phyloP scores from a whole-genome alignment of 2,113 vertebrate genomes.

The Morone saxatilis region DNA sequence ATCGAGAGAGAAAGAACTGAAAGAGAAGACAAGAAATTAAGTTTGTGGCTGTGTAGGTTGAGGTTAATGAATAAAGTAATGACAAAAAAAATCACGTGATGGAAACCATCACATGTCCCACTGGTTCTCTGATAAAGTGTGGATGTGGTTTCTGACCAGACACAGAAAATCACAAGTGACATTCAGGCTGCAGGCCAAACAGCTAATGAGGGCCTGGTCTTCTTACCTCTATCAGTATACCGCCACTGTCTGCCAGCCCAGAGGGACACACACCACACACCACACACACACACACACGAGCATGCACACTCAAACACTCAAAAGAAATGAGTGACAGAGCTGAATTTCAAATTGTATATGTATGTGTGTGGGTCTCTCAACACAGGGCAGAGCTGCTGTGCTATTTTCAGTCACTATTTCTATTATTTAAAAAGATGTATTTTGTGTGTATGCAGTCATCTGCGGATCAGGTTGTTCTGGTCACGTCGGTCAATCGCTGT shows the following conservation, averaged over 20 bases:
- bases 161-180: slow-evolving; percentile 60
- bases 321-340: slow-evolving; percentile 26
- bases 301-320: slow-evolving; percentile 9
- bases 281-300: no score
- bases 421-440: background rate
- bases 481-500: background rate
- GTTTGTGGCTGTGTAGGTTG: slow-evolving; percentile 16
- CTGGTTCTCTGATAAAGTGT: slow-evolving; percentile 36
- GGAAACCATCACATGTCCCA: slow-evolving; percentile 20
- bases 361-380: slow-evolving; percentile 8
- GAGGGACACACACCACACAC: slow-evolving; percentile 28
- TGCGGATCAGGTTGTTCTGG: background rate
- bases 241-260: slow-evolving; percentile 53
- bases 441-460: background rate
- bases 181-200: slow-evolving; percentile 65
- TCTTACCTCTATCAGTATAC: no score
- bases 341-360: slow-evolving; percentile 26
- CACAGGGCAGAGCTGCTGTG: background rate
- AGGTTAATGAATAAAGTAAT: slow-evolving; percentile 57
- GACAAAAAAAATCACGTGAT: slow-evolving; percentile 25
- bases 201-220: no score
- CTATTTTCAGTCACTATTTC: background rate
- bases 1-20: background rate
- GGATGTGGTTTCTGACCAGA: slow-evolving; percentile 56
- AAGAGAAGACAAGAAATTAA: slow-evolving; percentile 25